phyloP scores from a whole-genome alignment of 92 coral and sea anemone genomes.

The Paragorgia papillata region DNA sequence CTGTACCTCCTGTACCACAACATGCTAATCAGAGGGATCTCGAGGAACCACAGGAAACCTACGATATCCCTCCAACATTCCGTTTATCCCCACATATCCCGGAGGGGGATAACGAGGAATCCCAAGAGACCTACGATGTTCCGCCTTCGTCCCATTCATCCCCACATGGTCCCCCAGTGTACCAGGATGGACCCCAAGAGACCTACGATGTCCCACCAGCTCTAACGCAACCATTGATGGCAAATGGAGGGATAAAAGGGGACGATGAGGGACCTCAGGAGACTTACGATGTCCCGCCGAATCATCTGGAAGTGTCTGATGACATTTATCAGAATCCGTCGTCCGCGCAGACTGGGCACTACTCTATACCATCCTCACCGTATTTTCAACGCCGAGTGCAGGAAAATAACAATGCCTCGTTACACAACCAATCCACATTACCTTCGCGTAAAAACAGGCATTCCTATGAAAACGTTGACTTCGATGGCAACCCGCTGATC shows the following conservation, averaged over 20 bases:
- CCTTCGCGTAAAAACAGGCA: background rate
- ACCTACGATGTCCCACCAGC: conserved; percentile 10
- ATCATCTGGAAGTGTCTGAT: background rate
- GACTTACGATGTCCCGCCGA: conserved; percentile 33
- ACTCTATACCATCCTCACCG: conserved; percentile 30
- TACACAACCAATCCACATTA: background rate
- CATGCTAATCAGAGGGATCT: background rate
- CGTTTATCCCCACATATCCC: background rate
- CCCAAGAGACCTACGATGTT: conserved; percentile 31
- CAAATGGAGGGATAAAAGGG: background rate
- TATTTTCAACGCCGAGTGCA: conserved; percentile 9
- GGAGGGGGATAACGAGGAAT: background rate
- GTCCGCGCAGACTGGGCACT: conserved; percentile 1
- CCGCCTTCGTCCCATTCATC: conserved; percentile 17
- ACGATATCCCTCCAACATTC: conserved; percentile 23
- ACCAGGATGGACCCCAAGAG: background rate
- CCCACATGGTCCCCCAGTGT: background rate
- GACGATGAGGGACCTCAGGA: conserved; percentile 16
- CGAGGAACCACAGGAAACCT: conserved; percentile 31
- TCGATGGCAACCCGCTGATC: conserved; percentile 32
- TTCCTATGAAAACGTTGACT: conserved; percentile 37
- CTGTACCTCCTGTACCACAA: conserved; percentile 17
- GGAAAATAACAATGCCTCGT: background rate
- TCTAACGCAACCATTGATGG: background rate
- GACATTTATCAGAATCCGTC: conserved; percentile 24